Conservation (phyloP, 2,888 invertebrate species). For the Cosmia pyralina region DNA sequence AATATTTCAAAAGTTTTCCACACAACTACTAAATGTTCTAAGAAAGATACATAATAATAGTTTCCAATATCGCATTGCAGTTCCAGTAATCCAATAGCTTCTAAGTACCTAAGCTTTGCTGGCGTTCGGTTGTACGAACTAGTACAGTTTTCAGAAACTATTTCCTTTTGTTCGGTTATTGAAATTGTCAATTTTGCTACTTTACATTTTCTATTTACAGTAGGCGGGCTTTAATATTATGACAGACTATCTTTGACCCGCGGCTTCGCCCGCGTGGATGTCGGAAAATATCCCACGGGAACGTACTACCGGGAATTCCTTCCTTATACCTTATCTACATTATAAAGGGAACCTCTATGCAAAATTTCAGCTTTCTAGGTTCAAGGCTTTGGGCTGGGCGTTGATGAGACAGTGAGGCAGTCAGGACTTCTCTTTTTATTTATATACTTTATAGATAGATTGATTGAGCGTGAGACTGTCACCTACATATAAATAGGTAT, state of each 20-base stretch:
- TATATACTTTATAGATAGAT: no score
- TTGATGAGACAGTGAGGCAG: no score
- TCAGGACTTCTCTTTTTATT: no score
- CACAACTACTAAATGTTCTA: conserved; percentile 33
- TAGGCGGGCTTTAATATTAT: not conserved
- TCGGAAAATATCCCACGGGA: no score
- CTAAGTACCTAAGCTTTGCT: conserved; percentile 44
- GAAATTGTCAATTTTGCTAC: not conserved
- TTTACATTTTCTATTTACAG: not conserved
- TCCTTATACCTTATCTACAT: no score
- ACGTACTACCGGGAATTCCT: no score
- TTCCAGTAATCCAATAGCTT: conserved; percentile 46
- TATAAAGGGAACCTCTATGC: no score
- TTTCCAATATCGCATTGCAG: conserved; percentile 47
- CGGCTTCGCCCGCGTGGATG: no score
- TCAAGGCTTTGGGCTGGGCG: no score
- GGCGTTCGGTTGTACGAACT: conserved; percentile 27
- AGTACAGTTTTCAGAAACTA: conserved; percentile 27
- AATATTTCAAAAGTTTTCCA: conserved; percentile 6
- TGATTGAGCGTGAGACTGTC: no score
- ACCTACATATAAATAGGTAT: no score
- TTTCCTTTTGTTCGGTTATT: conserved; percentile 8
- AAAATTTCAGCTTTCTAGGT: no score
- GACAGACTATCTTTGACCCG: not conserved
- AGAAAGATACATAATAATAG: conserved; percentile 42